phyloP scores from a whole-genome alignment of 1,140 invertebrate genomes.

The Ceratina australensis region DNA sequence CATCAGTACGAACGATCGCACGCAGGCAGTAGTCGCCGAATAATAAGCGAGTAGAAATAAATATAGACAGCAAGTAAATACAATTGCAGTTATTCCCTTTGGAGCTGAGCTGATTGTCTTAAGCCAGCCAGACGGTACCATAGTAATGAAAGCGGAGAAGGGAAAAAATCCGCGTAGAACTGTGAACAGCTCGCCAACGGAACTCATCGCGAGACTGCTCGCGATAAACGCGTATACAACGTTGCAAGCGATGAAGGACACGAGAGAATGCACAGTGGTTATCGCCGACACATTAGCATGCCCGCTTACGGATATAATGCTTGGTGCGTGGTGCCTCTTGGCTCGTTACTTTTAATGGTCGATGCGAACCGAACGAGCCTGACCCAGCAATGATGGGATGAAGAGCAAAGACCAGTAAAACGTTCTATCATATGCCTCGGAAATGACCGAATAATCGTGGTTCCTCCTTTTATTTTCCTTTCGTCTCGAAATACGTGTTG shows the following conservation, averaged over 20 bases:
- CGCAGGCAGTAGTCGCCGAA: too few relatives aligned
- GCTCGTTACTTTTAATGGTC: constrained; percentile 56
- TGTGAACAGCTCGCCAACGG: constrained; percentile 4
- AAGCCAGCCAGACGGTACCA: background rate
- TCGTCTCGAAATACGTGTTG: too few relatives aligned
- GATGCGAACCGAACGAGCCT: constrained; percentile 33
- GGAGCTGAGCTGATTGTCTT: constrained; percentile 4
- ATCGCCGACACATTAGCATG: constrained; percentile 52
- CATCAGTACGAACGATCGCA: background rate
- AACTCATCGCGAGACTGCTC: constrained; percentile 12
- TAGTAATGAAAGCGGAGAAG: background rate
- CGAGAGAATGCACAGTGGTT: constrained; percentile 44
- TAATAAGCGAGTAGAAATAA: too few relatives aligned
- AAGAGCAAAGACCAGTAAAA: constrained; percentile 40
- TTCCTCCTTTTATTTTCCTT: background rate
- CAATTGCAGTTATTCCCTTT: constrained; percentile 3
- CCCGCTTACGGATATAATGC: constrained; percentile 50
- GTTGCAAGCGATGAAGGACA: constrained; percentile 52
- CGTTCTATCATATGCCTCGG: constrained; percentile 35
- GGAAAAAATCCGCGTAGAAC: constrained; percentile 16
- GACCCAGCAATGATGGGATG: constrained; percentile 42
- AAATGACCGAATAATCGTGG: constrained; percentile 8
- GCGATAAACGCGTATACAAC: constrained; percentile 46
- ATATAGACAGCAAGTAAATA: too few relatives aligned
- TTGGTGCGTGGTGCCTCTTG: constrained; percentile 30